Evolutionary conservation across 2,113 vertebrate species (phyloP), one percentile per base, ranked within the genome.

Genomic region (Myrmecobius fasciatus): DNA sequence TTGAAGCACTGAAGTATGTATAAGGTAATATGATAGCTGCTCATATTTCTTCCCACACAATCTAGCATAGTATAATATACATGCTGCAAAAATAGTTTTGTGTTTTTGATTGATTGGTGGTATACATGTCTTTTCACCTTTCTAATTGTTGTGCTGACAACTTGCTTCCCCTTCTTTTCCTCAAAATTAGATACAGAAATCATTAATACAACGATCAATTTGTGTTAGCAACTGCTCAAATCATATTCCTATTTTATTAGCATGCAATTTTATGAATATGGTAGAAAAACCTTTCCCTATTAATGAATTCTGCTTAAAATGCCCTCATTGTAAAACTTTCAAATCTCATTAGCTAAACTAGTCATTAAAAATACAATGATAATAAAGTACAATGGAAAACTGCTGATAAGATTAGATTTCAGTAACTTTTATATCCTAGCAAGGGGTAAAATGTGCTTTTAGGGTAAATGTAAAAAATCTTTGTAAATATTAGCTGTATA

Each of bases 301-400:
- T 97, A 97, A 98, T 97, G 89, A 97, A 97, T 97, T 97, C 94
- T 96, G 11, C 98, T 98, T 94, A 56, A 47, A 96, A 60, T 95
- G 83, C 25, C 92, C 83, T 97, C 92, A 98, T 95, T 98, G 96
- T 88, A 97, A 98, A 97, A 97, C 51, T 97, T 97, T 89, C 89
- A 97, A 98, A 97, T 97, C 97, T 98, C 96, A 97, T 98, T 98
- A 98, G 89, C 48, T 95, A 96, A 97, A 97, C 25, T 48, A 97
- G 91, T 46, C 88, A 95, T 97, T 97, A 97, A 97, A 98, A 96
- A 96, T 93, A 96, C 89, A 96, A 88, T 89, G 22, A 96, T 98
- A 97, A 98, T 97, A 96, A 98, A 96, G 46, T 52, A 95, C 91
- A 96, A 96, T n/a, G 1, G 52, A 95, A 98, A 97, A 96, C 53